Percentiles rank a stretch among this genome's conserved stretches.
Conservation (phyloP, 2,113 vertebrate species). For the Sapajus apella region DNA sequence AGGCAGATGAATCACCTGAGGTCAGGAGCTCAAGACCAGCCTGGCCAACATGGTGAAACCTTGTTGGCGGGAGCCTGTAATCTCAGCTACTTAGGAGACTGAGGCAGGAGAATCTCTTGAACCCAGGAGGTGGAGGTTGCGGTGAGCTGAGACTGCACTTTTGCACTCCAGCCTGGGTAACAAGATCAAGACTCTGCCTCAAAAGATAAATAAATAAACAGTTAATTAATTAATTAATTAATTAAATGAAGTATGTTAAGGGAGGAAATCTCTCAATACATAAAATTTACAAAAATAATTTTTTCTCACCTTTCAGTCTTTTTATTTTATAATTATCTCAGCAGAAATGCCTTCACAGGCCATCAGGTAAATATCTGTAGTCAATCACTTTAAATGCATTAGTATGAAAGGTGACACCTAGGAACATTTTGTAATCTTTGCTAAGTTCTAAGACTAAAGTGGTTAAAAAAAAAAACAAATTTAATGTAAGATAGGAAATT, state of each 20-base stretch:
- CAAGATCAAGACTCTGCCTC: too few species aligned
- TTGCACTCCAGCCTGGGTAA: too few species aligned
- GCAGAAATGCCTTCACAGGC: background rate
- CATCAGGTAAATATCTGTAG: constrained; percentile 11
- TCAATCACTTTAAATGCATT: background rate
- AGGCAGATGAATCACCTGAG: too few species aligned
- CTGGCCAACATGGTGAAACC: too few species aligned
- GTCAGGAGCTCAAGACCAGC: too few species aligned
- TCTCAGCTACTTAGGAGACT: too few species aligned
- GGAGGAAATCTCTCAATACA: background rate
- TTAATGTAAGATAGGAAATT: background rate
- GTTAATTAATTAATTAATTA: too few species aligned
- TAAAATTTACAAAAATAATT: background rate
- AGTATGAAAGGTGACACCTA: background rate
- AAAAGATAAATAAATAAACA: too few species aligned
- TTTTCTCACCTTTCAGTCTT: background rate
- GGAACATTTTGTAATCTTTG: background rate
- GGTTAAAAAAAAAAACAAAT: background rate
- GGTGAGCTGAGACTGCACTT: too few species aligned
- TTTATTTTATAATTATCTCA: constrained; percentile 4
- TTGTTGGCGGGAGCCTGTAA: too few species aligned
- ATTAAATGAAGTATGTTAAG: background rate
- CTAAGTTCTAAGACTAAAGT: constrained; percentile 38
- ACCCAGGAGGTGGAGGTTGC: too few species aligned
- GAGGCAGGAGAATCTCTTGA: too few species aligned